Percentiles rank a stretch among this genome's conserved stretches.
Evolutionary conservation across 35 echinoderm and acorn worm species (phyloP).

Genomic region (Anneissia japonica): DNA sequence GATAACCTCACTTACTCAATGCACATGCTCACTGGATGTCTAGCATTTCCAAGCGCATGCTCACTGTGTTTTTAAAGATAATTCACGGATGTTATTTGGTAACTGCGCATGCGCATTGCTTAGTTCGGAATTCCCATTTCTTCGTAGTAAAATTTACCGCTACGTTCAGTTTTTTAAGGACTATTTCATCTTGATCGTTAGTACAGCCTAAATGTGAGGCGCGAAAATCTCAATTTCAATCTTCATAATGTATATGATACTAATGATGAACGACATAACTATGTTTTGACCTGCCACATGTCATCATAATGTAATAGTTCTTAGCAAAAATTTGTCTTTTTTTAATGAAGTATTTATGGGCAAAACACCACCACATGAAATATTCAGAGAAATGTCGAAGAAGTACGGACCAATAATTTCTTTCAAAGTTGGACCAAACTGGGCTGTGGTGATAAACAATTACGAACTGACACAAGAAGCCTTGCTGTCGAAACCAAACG

Average conservation of each 20-base stretch:
- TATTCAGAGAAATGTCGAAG: not conserved
- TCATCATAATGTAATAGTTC: not conserved
- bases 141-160: no score
- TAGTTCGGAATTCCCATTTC: no score
- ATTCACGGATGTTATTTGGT: no score
- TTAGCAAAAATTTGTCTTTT: not conserved
- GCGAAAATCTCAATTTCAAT: not conserved
- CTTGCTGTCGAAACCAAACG: conserved; percentile 29
- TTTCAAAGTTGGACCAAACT: conserved; percentile 21
- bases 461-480: conserved; percentile 39
- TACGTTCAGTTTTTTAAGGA: no score
- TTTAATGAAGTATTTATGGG: not conserved
- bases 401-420: conserved; percentile 46
- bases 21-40: no score
- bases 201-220: no score
- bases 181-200: no score
- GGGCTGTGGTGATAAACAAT: conserved; percentile 37
- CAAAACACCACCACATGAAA: not conserved
- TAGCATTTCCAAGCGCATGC: no score
- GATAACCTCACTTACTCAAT: no score
- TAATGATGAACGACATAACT: not conserved
- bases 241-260: not conserved
- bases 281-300: not conserved
- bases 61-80: no score
- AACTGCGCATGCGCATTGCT: no score